Base-by-base conservation (phyloP, 53 echinoderm and acorn worm species). In the Actinopyga echinites region DNA sequence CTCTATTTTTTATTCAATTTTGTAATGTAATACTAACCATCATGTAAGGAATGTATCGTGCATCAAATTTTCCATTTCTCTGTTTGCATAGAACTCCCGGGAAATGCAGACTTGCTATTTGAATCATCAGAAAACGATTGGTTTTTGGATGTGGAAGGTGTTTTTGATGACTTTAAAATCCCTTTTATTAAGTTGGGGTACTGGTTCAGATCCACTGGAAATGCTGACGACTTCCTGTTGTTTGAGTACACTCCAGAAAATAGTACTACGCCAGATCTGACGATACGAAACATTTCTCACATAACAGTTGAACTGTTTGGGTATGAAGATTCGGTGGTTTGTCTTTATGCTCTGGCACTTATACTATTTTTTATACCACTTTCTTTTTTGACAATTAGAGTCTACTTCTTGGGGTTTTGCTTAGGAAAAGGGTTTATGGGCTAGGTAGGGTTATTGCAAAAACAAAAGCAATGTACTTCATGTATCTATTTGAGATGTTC, bases 91-190 rank as follows among this genome's bases (percentile, higher is more conserved):
- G 75, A 52, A 30, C 55, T 75, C 4, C 75, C 75, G 29, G 75
- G 75, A 10, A 20, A 75, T 75, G 75, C 75, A 55, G 75, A 75
- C 29, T 31, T 75, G 8, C 52, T 24, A 32, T 75, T 75, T 42
- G 54, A 75, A 15, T 44, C 75, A 13, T 54, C 75, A 4, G 56
- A 54, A 26, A 32, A 28, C 11, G 29, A 20, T 26, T 28, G 53
- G 26, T 2, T 75, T 49, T 2, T 75, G 75, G 26, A 3, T 4
- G 13, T 75, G 8, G 75, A 75, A 4, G 31, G 55, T 3, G 49
- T 15, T 9, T 75, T 21, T 55, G 75, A 75, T 21, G 53, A 75
- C 43, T 75, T 6, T 20, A 54, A 75, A 20, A 30, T 75, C 7
- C 43, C 75, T 12, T 29, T 30, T 23, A 23, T 75, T 29, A 75